Evolutionary conservation across 30 jellyfish, hydroid and myxozoan species (phyloP), one percentile per base, ranked within the genome.

Genomic region (Turritopsis dohrnii): DNA sequence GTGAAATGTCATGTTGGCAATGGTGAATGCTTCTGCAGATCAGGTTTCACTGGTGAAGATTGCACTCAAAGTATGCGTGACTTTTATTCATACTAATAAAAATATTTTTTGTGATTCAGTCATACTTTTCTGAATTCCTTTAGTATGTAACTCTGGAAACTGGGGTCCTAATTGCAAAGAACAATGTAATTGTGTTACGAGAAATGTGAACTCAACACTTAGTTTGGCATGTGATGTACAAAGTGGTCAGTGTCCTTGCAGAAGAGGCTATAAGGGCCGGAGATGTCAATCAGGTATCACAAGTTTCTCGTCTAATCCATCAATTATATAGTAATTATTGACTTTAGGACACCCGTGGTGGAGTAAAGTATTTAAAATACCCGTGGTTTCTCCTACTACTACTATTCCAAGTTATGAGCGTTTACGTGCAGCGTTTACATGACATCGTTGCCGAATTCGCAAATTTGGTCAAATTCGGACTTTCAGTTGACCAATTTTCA

Each of bases 1-100:
- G 73, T 28, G 1, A 53, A 20, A 21, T 89, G 96, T 53, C 83
- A 89, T 41, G 88, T 23, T 23, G 90, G 52, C 17, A 85, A 76
- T 53, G 96, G 96, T 9, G 74, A 69, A 22, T 89, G 96, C 28
- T 52, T 74, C 28, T 89, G 96, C 76, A 80, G 74, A 71, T 84
- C 80, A 71, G 96, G 96, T 0, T 81, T 28, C 53, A 66, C 82
- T 52, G 96, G 96, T 18, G 19, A 52, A 71, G 80, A 80, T 88
- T 88, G 77, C 77, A n/a, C 77, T n/a, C 21, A 69, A 69, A 69
- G 77, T 69, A 69, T 69, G 60, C 13, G 5, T 5, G 9, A 41
- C 60, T 41, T 41, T 41, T 41, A 5, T 3, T 41, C 60, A 3
- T 41, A 13, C 60, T 41, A 41, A 13, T 41, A 13, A 41, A 41